phyloP scores from a whole-genome alignment of 2,113 vertebrate genomes.

The Azemiops feae region DNA sequence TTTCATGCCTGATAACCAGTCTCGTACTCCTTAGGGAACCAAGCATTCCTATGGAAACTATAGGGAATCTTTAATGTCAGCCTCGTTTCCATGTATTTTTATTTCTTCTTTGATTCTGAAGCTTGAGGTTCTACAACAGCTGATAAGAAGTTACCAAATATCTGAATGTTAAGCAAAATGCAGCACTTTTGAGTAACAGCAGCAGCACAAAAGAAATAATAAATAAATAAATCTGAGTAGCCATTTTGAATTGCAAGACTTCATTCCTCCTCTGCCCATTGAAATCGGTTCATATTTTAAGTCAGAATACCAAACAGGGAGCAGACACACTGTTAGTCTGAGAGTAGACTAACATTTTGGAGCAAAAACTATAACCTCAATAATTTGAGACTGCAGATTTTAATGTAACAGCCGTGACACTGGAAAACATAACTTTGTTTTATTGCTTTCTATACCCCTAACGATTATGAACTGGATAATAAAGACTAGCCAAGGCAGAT shows the following conservation, averaged over 20 bases:
- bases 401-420: conserved; percentile 40
- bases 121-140: neutral
- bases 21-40: conserved; percentile 4
- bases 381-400: conserved; percentile 1
- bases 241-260: conserved; percentile 10
- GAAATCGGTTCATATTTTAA: neutral
- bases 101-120: conserved; percentile 11
- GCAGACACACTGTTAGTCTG: neutral
- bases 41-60: neutral
- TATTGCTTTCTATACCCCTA: conserved; percentile 52
- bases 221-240: conserved; percentile 6
- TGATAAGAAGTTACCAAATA: neutral
- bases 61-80: neutral
- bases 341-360: conserved; percentile 20
- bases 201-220: neutral
- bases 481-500: conserved; percentile 27
- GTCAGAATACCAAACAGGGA: neutral
- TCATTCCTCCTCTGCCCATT: conserved; percentile 3
- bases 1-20: neutral
- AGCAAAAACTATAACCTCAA: conserved; percentile 28
- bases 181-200: too few relatives aligned
- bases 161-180: fast-evolving
- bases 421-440: conserved; percentile 33
- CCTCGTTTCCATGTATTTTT: neutral
- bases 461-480: conserved; percentile 29